phyloP scores from a whole-genome alignment of 2,113 vertebrate genomes.

The Nycticorax nycticorax region DNA sequence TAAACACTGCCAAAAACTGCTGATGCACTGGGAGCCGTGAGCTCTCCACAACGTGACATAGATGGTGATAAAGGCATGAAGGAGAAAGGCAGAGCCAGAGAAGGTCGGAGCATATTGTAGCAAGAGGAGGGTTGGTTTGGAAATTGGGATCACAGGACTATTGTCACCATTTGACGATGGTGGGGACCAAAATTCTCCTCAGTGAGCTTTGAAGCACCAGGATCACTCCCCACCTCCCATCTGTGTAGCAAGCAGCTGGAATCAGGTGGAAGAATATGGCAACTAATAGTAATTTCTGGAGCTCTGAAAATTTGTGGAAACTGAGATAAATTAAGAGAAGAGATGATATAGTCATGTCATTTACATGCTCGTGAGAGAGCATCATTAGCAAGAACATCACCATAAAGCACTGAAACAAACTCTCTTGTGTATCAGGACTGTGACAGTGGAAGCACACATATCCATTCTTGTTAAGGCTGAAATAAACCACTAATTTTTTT shows the following conservation, averaged over 20 bases:
- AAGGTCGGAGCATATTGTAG: accelerated
- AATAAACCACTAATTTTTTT: background rate
- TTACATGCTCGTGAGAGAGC: accelerated
- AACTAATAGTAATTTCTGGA: background rate
- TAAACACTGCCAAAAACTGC: background rate
- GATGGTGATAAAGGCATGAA: background rate
- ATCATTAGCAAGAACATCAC: accelerated
- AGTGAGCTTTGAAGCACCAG: background rate
- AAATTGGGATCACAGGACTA: background rate
- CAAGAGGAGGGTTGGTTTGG: background rate
- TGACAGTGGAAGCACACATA: background rate
- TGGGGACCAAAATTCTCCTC: background rate
- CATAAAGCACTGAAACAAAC: background rate
- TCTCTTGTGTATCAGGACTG: background rate
- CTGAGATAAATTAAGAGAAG: background rate
- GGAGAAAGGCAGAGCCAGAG: background rate
- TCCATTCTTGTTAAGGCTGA: background rate
- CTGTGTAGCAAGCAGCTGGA: background rate
- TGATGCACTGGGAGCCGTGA: background rate
- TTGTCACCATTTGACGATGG: background rate
- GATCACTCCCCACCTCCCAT: background rate
- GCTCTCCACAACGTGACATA: accelerated
- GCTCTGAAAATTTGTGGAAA: background rate
- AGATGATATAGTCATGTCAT: accelerated
- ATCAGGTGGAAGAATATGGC: background rate